Conservation (phyloP, 2,113 vertebrate species). For the Mormyrus lacerda region DNA sequence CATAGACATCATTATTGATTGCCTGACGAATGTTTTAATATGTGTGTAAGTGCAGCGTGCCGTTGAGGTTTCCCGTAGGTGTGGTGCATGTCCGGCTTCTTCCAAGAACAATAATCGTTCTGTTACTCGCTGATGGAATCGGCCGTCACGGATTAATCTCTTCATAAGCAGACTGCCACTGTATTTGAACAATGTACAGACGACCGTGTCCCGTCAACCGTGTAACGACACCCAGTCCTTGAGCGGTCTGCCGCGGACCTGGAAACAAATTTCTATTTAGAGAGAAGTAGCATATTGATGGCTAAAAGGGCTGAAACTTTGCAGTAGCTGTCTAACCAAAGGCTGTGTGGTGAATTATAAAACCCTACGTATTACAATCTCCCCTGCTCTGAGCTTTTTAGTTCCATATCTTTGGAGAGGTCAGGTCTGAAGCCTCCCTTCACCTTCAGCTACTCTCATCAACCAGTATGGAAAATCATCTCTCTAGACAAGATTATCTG, state of each 20-base stretch:
- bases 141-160: background rate
- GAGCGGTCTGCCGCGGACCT: background rate
- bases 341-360: background rate
- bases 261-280: background rate
- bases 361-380: background rate
- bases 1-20: background rate
- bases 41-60: background rate
- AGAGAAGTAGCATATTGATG: background rate
- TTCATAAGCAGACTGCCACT: background rate
- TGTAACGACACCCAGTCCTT: background rate
- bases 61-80: background rate
- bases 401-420: background rate
- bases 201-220: background rate
- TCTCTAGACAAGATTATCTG: constrained; percentile 5
- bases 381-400: background rate
- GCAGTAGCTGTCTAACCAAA: background rate
- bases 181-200: background rate
- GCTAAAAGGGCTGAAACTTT: background rate
- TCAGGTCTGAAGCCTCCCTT: background rate
- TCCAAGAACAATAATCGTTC: constrained; percentile 7
- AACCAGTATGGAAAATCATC: background rate
- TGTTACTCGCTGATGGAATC: background rate
- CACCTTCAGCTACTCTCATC: background rate
- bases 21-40: background rate
- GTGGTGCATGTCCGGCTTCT: background rate